Evolutionary conservation across 1,140 invertebrate species (phyloP).

Genomic region (Neomicropteryx cornuta): DNA sequence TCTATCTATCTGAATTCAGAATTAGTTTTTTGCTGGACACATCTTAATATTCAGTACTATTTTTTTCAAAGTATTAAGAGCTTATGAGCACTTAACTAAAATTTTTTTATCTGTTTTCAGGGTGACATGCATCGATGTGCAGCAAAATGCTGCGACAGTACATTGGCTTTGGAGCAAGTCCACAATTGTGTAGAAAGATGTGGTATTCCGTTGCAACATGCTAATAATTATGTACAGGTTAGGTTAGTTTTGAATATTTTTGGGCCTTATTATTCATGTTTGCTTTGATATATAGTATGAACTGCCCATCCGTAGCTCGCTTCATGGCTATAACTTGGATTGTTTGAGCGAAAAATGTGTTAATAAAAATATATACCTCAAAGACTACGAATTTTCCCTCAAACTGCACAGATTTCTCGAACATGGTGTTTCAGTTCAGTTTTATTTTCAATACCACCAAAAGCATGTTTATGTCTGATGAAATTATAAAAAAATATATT

Average conservation of each 20-base stretch:
- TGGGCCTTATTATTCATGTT: no score
- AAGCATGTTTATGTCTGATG: no score
- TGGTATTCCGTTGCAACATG: constrained; percentile 54
- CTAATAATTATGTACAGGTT: constrained; percentile 71
- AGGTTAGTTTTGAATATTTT: constrained; percentile 22
- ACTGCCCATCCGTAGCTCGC: no score
- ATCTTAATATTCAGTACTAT: constrained; percentile 1
- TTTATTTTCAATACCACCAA: no score
- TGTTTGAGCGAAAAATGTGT: no score
- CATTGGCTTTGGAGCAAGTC: constrained; percentile 55
- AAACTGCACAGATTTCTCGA: no score
- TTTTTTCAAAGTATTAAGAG: constrained; percentile 4
- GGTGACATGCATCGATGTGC: constrained; percentile 83
- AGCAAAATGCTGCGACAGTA: constrained; percentile 78
- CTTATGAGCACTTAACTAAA: not conserved
- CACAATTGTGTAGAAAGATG: constrained; percentile 78
- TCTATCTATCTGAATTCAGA: not conserved
- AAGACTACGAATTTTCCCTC: no score
- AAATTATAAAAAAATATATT: no score
- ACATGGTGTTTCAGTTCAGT: no score
- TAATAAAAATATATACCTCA: no score
- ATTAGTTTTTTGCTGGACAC: not conserved
- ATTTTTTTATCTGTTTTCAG: constrained; percentile 41
- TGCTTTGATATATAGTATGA: no score
- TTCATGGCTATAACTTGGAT: no score